Evolutionary conservation across 2,113 vertebrate genomes (phyloP), one percentile per base, ranked within the genome.

Genomic region (Suncus etruscus): DNA sequence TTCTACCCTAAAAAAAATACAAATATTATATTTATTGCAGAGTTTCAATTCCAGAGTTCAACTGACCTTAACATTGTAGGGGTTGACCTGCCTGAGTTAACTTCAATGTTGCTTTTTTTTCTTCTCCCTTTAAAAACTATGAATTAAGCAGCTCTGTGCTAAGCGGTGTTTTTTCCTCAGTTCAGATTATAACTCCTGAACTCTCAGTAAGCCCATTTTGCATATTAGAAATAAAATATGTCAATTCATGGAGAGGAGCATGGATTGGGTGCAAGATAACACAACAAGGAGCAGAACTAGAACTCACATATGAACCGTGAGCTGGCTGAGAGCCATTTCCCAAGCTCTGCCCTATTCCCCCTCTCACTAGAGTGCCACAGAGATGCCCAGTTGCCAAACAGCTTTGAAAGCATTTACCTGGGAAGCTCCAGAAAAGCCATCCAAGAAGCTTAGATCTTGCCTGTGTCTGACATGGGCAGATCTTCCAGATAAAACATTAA

Each of bases 361-460:
- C 4, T 45, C 22, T 65, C 70, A 54, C 50, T 8, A 22, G 85
- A 92, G 82, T 8, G 15, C 24, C 45, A 22, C 54, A 39, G 11
- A 31, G 9, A 0, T 1, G 20, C 54, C 10, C 0, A n/a, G 48
- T 22, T 61, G 32, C 9, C 66, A 18, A n/a, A 16, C 1, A 27
- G 15, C 32, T 90, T 20, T 48, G 39, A 22, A 61, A n/a, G 25
- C 16, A 15, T 0, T 66, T 83, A 54, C 8, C 8, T 45, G 1
- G 29, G n/a, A 25, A 45, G 32, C 39, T 48, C 8, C 29, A 29
- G 77, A 31, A 31, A 86, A 58, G 2, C 47, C 94, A 27, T 27
- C 31, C 27, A 2, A 9, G 69, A 76, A 76, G 45, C 25, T 12
- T 39, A 18, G 0, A 3, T n/a, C 7, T 3, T 27, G 25, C 65